Base-by-base conservation (phyloP, 2,797 vertebrate species). In the Craterocephalus amniculus region DNA sequence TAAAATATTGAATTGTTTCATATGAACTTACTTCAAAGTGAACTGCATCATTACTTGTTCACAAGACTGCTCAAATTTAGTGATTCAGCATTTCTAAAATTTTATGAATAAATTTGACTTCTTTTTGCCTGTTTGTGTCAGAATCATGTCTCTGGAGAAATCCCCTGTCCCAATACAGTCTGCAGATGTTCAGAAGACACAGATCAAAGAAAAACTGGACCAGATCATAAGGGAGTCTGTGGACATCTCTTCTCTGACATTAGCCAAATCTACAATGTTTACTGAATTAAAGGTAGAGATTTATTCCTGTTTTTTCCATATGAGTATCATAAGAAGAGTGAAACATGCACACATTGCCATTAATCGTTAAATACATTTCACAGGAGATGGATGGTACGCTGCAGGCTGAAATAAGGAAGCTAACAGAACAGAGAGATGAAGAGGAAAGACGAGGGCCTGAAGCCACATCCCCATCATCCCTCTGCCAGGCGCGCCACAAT, bases 81-180 rank as follows among this genome's bases (percentile, higher is more conserved):
- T n/a, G n/a, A n/a, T n/a, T n/a, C n/a, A n/a, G n/a, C n/a, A n/a
- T n/a, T n/a, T n/a, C n/a, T 29, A 5, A 29, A 11, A 27, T 48
- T 61, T 69, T 20, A 26, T 27, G 22, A 57, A 14, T 2, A 45
- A 20, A 16, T 26, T n/a, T 40, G 5, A 0, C 58, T 74, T 62
- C 45, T 22, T 38, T 55, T 26, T 66, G 18, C 0, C 2, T 70
- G 0, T 71, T 51, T 76, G 13, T 52, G 6, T 48, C 72, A 98
- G 96, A 87, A 76, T 93, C 75, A 87, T 88, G 6, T 95, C 94
- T 60, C 59, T 97, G 57, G 88, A 92, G 75, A 83, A 70, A 6
- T 86, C 89, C 6, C 67, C 92, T 64, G 88, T 91, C 70, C 83
- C 94, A 40, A 84, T 95, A 55, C 72, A 83, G 13, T 93, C 93